Conservation (phyloP, 2,113 vertebrate genomes). For the Pardalotus punctatus region DNA sequence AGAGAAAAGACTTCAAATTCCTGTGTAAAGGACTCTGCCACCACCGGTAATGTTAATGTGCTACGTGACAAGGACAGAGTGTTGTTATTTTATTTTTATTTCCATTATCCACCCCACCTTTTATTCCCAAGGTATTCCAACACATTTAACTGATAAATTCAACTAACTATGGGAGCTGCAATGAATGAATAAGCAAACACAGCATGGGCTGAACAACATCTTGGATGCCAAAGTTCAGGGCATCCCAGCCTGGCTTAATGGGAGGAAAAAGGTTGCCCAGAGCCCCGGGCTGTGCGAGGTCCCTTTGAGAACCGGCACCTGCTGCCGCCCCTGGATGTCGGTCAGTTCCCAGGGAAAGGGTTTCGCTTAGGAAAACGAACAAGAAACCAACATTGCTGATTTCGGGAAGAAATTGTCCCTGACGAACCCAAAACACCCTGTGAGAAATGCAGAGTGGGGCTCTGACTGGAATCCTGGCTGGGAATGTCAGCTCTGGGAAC, state of each 20-base stretch:
- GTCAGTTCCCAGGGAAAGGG: background rate
- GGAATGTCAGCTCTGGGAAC: background rate
- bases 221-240: background rate
- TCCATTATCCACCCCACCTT: background rate
- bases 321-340: background rate
- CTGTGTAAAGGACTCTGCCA: background rate
- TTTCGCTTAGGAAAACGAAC: background rate
- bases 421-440: fast-evolving
- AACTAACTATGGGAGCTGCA: background rate
- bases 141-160: background rate
- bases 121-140: background rate
- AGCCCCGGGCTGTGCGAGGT: background rate
- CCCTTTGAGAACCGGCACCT: background rate
- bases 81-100: background rate
- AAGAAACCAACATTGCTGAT: background rate
- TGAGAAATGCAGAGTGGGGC: background rate
- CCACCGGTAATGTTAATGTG: background rate
- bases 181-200: background rate
- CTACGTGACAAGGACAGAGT: background rate
- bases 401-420: background rate
- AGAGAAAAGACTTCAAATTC: background rate
- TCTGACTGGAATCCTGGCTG: background rate
- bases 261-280: background rate
- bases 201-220: background rate
- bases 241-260: background rate